phyloP scores from a whole-genome alignment of 2,888 invertebrate species.

The Volucella bombylans region DNA sequence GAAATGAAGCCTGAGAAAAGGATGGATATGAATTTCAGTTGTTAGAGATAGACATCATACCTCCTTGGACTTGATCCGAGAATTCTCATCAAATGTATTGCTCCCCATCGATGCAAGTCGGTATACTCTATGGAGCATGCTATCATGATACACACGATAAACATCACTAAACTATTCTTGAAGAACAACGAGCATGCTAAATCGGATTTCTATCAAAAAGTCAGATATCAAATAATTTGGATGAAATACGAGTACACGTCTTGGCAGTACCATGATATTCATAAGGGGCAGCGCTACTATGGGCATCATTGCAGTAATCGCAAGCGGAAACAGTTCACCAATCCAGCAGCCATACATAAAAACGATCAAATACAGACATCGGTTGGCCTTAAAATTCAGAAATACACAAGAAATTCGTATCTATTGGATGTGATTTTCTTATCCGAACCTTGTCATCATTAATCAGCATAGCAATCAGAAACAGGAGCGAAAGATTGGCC shows the following conservation, averaged over 20 bases:
- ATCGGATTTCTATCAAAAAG: conserved; percentile 22
- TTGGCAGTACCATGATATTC: conserved; percentile 40
- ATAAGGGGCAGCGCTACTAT: conserved; percentile 40
- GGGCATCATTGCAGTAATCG: conserved; percentile 51
- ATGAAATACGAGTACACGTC: not conserved
- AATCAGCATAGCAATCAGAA: conserved; percentile 23
- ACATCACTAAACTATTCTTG: conserved; percentile 36
- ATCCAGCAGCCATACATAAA: conserved; percentile 31
- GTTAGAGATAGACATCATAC: not conserved
- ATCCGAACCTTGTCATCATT: conserved; percentile 27
- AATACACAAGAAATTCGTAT: not conserved
- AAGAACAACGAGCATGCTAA: conserved; percentile 39
- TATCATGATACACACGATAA: conserved; percentile 28
- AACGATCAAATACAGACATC: conserved; percentile 30
- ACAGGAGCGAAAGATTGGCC: not conserved
- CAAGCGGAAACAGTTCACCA: conserved; percentile 9
- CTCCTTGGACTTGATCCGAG: not conserved
- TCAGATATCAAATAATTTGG: not conserved
- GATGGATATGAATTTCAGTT: not conserved
- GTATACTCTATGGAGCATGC: conserved; percentile 22
- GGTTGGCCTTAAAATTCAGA: conserved; percentile 24
- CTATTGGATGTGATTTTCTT: not conserved
- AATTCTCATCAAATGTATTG: not conserved
- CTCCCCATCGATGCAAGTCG: not conserved
- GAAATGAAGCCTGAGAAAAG: conserved; percentile 22